Conservation (phyloP, 2,888 invertebrate genomes). For the Agapostemon virescens region DNA sequence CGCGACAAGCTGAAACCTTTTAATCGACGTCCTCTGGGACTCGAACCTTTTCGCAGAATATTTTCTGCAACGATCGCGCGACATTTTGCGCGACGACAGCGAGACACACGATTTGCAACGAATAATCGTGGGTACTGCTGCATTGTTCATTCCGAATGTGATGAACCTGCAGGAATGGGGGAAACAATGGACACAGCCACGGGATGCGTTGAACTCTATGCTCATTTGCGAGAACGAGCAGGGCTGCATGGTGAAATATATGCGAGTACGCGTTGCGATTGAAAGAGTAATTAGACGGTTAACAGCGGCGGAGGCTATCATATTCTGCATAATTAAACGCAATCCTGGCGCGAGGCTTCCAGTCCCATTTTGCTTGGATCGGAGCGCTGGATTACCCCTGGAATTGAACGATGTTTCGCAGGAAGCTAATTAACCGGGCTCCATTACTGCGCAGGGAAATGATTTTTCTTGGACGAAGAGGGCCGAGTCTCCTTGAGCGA, state of each 20-base stretch:
- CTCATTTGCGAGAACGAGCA: background rate
- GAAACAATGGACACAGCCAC: background rate
- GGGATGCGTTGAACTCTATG: background rate
- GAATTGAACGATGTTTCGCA: background rate
- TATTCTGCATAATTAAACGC: slow-evolving; percentile 19
- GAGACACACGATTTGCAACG: background rate
- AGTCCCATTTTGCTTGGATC: background rate
- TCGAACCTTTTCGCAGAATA: background rate
- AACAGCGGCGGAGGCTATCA: slow-evolving; percentile 1
- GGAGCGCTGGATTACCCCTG: background rate
- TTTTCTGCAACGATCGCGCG: background rate
- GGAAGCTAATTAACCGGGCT: background rate
- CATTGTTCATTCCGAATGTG: background rate
- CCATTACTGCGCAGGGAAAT: background rate
- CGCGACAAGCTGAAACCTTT: background rate
- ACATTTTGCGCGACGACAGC: background rate
- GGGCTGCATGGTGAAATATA: background rate
- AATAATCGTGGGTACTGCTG: background rate
- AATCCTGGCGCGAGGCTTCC: background rate
- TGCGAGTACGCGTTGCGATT: background rate
- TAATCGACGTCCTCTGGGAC: too few relatives aligned
- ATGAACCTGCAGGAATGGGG: too few relatives aligned
- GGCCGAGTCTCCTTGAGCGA: too few relatives aligned
- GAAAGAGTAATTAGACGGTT: slow-evolving; percentile 16
- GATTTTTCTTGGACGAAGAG: background rate